Percentiles rank a stretch among this genome's conserved stretches.
Conservation (phyloP, 2,888 invertebrate species). For the Geophilus truncorum region DNA sequence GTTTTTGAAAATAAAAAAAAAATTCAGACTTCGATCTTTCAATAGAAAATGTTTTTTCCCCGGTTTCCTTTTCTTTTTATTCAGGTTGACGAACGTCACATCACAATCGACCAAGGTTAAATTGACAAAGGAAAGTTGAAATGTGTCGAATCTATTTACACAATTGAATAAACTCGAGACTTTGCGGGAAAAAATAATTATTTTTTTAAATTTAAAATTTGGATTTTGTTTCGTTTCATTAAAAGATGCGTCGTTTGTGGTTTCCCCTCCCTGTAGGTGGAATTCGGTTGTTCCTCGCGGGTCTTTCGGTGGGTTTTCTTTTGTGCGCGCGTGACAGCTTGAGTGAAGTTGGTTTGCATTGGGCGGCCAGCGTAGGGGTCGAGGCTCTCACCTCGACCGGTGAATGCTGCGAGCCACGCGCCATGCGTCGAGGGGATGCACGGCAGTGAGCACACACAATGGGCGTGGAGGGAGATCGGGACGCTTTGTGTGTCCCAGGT, state of each 20-base stretch:
- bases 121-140: background rate
- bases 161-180: background rate
- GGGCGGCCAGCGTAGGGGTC: conserved; percentile 22
- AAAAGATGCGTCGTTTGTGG: background rate
- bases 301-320: conserved; percentile 5
- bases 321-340: conserved; percentile 31
- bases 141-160: background rate
- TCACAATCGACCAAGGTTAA: background rate
- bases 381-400: conserved; percentile 28
- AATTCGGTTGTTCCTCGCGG: conserved; percentile 13
- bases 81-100: background rate
- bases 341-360: conserved; percentile 33
- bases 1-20: background rate
- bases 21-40: background rate
- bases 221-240: background rate
- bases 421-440: conserved; percentile 25
- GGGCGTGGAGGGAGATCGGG: conserved; percentile 25
- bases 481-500: conserved; percentile 30
- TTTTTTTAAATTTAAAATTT: background rate
- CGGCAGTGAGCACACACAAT: conserved; percentile 31
- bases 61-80: background rate
- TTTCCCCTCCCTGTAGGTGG: background rate
- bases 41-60: background rate
- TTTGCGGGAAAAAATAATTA: background rate
- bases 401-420: conserved; percentile 25